phyloP scores from a whole-genome alignment of 2,113 vertebrate species.

The Ia io region DNA sequence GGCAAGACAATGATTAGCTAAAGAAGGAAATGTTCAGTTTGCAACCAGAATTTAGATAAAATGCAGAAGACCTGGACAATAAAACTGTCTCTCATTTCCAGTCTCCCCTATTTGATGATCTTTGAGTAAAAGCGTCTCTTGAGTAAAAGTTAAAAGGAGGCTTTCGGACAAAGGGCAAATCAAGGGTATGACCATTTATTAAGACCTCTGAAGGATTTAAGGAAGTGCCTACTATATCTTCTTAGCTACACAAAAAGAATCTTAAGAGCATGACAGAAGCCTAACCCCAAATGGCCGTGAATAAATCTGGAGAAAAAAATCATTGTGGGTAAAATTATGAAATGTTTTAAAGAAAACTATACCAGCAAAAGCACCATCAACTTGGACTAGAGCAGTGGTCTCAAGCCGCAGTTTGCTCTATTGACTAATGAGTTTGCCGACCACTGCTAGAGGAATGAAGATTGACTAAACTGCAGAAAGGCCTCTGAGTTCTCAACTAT shows the following conservation, averaged over 20 bases:
- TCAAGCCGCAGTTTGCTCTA: no score
- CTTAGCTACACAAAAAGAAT: neutral
- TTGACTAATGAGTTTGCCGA: no score
- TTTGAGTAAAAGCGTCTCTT: neutral
- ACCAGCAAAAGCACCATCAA: neutral
- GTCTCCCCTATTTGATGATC: neutral
- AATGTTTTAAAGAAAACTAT: neutral
- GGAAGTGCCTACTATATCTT: neutral
- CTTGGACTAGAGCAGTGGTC: neutral
- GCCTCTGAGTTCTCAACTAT: neutral
- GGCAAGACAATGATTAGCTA: neutral
- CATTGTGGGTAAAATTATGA: neutral
- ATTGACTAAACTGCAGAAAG: neutral
- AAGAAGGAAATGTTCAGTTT: constrained; percentile 22
- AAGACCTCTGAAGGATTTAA: neutral
- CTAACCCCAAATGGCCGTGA: neutral
- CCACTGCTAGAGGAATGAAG: neutral
- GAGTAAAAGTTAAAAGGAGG: neutral
- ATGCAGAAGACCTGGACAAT: neutral
- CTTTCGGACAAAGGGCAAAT: neutral
- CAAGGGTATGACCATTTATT: neutral
- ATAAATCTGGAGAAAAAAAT: neutral
- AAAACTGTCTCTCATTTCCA: neutral
- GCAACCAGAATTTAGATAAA: neutral
- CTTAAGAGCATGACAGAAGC: neutral